Evolutionary conservation across 1,140 invertebrate species (phyloP).

Genomic region (Phortica variegata): DNA sequence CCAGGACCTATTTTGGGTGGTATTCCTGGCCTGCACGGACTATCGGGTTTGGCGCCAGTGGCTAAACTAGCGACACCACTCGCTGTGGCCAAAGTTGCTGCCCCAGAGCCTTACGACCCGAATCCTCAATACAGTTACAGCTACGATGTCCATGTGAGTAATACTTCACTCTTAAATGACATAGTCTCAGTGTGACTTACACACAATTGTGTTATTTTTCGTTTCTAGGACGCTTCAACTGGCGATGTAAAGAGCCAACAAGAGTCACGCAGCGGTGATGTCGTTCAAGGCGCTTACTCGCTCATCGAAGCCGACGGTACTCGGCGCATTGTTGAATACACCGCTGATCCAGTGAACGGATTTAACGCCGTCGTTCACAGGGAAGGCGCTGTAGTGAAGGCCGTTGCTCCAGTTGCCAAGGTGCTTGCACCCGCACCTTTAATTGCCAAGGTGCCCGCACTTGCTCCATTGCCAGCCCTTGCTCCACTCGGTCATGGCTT

Average conservation of each 20-base stretch:
- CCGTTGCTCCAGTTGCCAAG: conserved; percentile 50
- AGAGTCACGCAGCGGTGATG: conserved; percentile 63
- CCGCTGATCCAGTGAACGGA: conserved; percentile 60
- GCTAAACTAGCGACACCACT: conserved; percentile 52
- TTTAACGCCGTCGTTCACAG: conserved; percentile 60
- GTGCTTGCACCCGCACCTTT: conserved; percentile 42
- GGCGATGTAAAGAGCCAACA: conserved; percentile 64
- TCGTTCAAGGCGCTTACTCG: conserved; percentile 62
- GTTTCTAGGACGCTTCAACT: conserved; percentile 59
- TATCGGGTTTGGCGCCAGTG: conserved; percentile 18
- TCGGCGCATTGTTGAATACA: conserved; percentile 61
- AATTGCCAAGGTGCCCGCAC: conserved; percentile 27
- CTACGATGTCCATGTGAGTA: conserved; percentile 61
- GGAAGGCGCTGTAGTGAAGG: conserved; percentile 57
- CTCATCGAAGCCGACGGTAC: conserved; percentile 64
- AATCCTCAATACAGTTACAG: conserved; percentile 63
- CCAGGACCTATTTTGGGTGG: conserved; percentile 37
- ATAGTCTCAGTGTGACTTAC: background rate
- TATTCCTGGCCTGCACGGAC: background rate
- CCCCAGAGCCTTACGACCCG: conserved; percentile 60
- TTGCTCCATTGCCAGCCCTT: conserved; percentile 8
- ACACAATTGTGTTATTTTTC: too few relatives aligned
- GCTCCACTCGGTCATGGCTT: conserved; percentile 6
- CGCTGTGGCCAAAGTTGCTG: conserved; percentile 57
- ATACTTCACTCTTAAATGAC: background rate